A percentile compares a stretch with the other conserved stretches of the same genome.
phyloP scores from a whole-genome alignment of 2,888 invertebrate species.

The Cerceris ruficornis region DNA sequence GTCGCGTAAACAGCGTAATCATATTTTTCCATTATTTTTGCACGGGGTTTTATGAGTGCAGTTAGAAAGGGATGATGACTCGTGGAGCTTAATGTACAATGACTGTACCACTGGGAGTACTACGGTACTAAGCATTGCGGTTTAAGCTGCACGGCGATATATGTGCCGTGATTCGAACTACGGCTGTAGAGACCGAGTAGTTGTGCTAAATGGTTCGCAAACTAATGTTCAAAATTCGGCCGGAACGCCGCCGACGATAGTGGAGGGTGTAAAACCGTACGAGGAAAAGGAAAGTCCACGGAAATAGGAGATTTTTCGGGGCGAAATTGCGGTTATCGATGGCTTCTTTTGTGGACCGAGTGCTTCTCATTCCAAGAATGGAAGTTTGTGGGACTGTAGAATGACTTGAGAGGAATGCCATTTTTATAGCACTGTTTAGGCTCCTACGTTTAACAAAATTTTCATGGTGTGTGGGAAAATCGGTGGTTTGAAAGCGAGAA shows the following conservation, averaged over 20 bases:
- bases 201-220: constrained; percentile 71
- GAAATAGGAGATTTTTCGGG: too few species aligned
- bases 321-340: too few species aligned
- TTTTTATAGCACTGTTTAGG: too few species aligned
- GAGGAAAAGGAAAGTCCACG: constrained; percentile 7
- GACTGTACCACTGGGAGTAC: constrained; percentile 51
- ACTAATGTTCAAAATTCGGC: constrained; percentile 69
- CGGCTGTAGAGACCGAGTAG: constrained; percentile 54
- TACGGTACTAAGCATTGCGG: constrained; percentile 61
- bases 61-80: constrained; percentile 43
- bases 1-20: constrained; percentile 6
- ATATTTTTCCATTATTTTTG: constrained; percentile 37
- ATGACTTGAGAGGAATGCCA: too few species aligned
- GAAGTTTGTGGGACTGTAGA: too few species aligned
- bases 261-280: constrained; percentile 15
- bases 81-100: constrained; percentile 63
- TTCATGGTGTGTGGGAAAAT: too few species aligned
- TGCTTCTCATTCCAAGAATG: too few species aligned
- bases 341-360: background rate
- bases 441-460: too few species aligned
- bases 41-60: constrained; percentile 27
- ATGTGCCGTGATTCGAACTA: constrained; percentile 63
- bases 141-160: constrained; percentile 63
- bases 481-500: too few species aligned
- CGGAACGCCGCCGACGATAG: constrained; percentile 42